Evolutionary conservation across 2,888 invertebrate genomes (phyloP), one percentile per base, ranked within the genome.

Genomic region (Caenorhabditis auriculariae): DNA sequence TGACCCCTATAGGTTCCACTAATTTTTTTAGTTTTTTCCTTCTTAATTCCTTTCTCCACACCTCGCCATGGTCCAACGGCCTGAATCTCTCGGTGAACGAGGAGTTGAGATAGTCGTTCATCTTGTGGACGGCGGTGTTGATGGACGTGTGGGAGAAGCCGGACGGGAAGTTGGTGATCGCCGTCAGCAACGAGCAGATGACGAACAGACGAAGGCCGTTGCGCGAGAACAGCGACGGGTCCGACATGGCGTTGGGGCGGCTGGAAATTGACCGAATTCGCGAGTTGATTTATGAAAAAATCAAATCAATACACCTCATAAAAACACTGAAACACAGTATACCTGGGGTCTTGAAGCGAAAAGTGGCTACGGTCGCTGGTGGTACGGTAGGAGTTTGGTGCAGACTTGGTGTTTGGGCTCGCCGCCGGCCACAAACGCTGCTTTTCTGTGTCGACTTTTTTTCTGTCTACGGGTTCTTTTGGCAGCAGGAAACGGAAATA

Each of bases 81-180:
- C 58, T 57, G 44, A 62, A 72, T 17, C 76, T 54, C 21, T 63
- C 58, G 23, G 62, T 59, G 53, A 69, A 78, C 17, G 69, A 67
- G 26, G 53, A 61, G 44, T 78, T 76, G 43, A 78, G 48, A 54
- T 75, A 78, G 27, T 53, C 49, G 58, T 78, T 67, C 29, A 78
- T 45, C 53, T 68, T 63, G 26, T 62, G 58, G 9, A 76, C 76
- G 4, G 77, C 78, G n/a, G 76, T 78, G 51, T 77, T 78, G 27
- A 74, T 51, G 5, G 72, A 70, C 3, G 76, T 75, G 48, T 78
- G 77, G 37, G 75, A 71, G 60, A 73, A 78, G 44, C 43, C 43
- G 27, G 66, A 64, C 15, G 76, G 76, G 51, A 76, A 78, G 54
- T 78, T 78, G 39, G 77, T 76, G 57, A 75, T 78, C 32, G 67